Percentiles rank a stretch among this genome's conserved stretches.
These are phyloP conservation scores for Terrapene triunguis DNA, from an alignment of 2,113 vertebrate genomes.

Conservation along the genomic window DNA sequence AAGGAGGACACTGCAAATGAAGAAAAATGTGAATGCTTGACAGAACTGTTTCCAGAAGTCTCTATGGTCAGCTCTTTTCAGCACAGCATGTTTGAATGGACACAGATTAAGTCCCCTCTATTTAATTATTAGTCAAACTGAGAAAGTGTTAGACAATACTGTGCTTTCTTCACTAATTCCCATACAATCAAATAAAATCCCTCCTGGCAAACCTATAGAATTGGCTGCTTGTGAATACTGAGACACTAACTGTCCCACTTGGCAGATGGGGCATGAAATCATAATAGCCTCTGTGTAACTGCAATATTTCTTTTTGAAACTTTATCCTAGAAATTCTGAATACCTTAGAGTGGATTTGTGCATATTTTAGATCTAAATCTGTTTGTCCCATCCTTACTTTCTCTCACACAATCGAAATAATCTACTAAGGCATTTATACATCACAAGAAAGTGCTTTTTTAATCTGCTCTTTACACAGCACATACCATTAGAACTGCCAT, in stretches of 20 bases:
- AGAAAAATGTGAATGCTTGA: not conserved
- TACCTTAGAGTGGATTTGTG: not conserved
- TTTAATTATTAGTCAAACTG: not conserved
- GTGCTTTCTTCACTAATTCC: not conserved
- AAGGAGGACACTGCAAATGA: not conserved
- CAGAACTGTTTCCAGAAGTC: not conserved
- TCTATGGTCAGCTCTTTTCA: not conserved
- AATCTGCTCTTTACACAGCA: not conserved
- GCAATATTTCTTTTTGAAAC: not conserved
- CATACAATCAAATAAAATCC: not conserved
- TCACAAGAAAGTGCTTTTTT: not conserved
- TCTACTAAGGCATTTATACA: not conserved
- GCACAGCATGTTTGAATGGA: not conserved
- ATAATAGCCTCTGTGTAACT: not conserved
- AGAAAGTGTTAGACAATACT: not conserved
- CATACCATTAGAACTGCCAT: constrained; percentile 97
- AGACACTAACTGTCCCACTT: not conserved
- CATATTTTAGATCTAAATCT: not conserved
- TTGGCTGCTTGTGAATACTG: not conserved
- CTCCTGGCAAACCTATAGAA: not conserved
- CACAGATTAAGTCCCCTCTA: not conserved
- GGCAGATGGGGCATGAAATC: not conserved
- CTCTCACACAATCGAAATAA: not conserved
- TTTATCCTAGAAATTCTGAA: not conserved
- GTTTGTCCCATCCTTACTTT: not conserved